Percentiles rank a stretch among this genome's conserved stretches.
Conservation (phyloP, 2,888 invertebrate genomes). For the Synanthedon andrenaeformis region DNA sequence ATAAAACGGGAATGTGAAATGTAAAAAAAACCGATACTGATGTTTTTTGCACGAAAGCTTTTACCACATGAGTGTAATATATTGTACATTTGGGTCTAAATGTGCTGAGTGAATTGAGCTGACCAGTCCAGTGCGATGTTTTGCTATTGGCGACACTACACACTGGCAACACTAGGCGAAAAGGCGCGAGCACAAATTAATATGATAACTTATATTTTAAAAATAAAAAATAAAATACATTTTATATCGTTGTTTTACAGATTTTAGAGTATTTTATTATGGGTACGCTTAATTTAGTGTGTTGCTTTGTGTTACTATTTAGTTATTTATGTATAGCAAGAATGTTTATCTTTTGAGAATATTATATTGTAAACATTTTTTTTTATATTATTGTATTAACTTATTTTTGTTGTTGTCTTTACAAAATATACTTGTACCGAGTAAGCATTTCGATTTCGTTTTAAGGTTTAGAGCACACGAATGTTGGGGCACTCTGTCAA, state of each 20-base stretch:
- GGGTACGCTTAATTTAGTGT: slow-evolving; percentile 62
- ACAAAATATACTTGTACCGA: slow-evolving; percentile 35
- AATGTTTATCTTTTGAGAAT: slow-evolving; percentile 61
- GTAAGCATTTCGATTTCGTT: slow-evolving; percentile 28
- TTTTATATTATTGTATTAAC: slow-evolving; percentile 37
- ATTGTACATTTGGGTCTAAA: slow-evolving; percentile 70
- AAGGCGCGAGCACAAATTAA: slow-evolving; percentile 39
- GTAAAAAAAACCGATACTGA: slow-evolving; percentile 61
- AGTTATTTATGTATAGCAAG: slow-evolving; percentile 62
- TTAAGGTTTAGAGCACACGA: slow-evolving; percentile 31
- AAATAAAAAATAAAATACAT: slow-evolving; percentile 18
- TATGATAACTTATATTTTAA: slow-evolving; percentile 1
- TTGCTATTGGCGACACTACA: slow-evolving; percentile 62
- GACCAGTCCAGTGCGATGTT: slow-evolving; percentile 62
- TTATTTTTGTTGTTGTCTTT: slow-evolving; percentile 63
- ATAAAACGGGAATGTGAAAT: slow-evolving; percentile 55
- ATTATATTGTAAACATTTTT: slow-evolving; percentile 36
- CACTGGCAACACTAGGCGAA: too few species aligned
- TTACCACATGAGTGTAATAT: slow-evolving; percentile 65
- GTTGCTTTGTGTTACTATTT: slow-evolving; percentile 67
- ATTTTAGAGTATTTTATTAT: slow-evolving; percentile 59
- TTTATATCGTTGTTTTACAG: slow-evolving; percentile 52
- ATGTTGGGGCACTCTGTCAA: slow-evolving; percentile 49
- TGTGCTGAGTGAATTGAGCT: slow-evolving; percentile 66
- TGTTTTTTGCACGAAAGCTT: slow-evolving; percentile 64